Base-by-base conservation (phyloP, 2,113 vertebrate genomes). In the Kobus ellipsiprymnus region DNA sequence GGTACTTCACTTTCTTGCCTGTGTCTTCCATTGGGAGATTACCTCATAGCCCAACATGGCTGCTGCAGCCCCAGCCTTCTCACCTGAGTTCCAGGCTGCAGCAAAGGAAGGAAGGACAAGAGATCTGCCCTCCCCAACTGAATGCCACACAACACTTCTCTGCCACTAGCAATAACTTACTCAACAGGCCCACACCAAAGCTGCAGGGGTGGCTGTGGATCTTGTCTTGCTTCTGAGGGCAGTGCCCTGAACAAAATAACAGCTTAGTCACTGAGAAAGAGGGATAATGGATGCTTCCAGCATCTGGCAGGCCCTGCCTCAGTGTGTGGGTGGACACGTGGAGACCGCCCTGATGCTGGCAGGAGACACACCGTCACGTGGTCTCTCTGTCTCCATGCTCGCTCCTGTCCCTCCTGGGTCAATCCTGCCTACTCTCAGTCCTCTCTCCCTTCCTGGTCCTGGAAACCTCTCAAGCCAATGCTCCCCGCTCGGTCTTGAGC, bases 291-390 rank as follows among this genome's bases (percentile, higher is more conserved):
- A 14, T 4, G 7, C 14, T 78, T 29, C 44, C 3, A 29, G 54
- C 23, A 21, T 9, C 52, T 10, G 33, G 44, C 5, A 3, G 64
- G 11, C 30, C 30, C 60, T 21, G 64, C 6, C 50, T 15, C 44
- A 2, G 4, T 8, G 50, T n/a, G 64, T 12, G 2, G 25, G 29
- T 17, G 2, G 25, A 15, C 36, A 4, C 1, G 7, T 6, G 40
- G 44, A 2, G 3, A 1, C 0, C 0, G 19, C 33, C 62, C n/a
- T 62, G 52, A 16, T 1, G 29, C 5, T 25, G 36, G 21, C 21
- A 36, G 88, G 60, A 67, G 29, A 11, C 8, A 6, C 83, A 4
- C 23, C 9, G 5, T 21, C 59, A 33, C 11, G 1, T 16, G 5
- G 7, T 11, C 25, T 6, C 36, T 5, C 55, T 50, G 5, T 46